phyloP scores from a whole-genome alignment of 64 coral and sea anemone species.

The Stichodactyla helianthus region DNA sequence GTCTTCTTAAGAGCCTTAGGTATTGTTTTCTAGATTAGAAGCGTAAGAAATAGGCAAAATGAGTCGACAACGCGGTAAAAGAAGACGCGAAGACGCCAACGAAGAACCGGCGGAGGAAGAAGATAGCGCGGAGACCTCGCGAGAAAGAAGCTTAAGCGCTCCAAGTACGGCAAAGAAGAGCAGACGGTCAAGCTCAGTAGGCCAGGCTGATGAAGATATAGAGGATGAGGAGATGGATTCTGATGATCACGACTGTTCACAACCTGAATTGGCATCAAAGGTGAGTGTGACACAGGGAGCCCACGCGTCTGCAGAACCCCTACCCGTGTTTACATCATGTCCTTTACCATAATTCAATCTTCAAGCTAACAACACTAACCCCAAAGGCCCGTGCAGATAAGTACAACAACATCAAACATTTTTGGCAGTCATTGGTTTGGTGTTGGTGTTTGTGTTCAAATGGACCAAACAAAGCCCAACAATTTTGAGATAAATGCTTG shows the following conservation, averaged over 20 bases:
- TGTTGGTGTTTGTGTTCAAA: no score
- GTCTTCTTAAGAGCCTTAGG: background rate
- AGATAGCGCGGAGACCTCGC: slow-evolving; percentile 5
- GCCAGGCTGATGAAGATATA: background rate
- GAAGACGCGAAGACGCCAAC: slow-evolving; percentile 22
- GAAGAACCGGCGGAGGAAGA: slow-evolving; percentile 17
- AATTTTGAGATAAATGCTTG: no score
- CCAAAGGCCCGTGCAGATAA: no score
- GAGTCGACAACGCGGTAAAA: background rate
- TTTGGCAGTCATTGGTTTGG: no score
- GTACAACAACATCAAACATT: no score
- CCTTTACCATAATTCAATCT: no score
- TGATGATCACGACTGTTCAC: slow-evolving; percentile 38
- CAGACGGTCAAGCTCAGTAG: slow-evolving; percentile 29
- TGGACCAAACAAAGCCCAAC: no score
- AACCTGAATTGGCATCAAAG: slow-evolving; percentile 11
- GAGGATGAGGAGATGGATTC: slow-evolving; percentile 25
- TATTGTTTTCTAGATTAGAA: background rate
- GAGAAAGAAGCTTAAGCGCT: background rate
- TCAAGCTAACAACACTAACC: no score
- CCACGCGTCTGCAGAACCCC: background rate
- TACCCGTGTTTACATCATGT: no score
- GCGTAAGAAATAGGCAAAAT: background rate
- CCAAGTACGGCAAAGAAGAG: background rate
- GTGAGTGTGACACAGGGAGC: background rate